phyloP scores from a whole-genome alignment of 2,888 invertebrate genomes.

The Biston betularia region DNA sequence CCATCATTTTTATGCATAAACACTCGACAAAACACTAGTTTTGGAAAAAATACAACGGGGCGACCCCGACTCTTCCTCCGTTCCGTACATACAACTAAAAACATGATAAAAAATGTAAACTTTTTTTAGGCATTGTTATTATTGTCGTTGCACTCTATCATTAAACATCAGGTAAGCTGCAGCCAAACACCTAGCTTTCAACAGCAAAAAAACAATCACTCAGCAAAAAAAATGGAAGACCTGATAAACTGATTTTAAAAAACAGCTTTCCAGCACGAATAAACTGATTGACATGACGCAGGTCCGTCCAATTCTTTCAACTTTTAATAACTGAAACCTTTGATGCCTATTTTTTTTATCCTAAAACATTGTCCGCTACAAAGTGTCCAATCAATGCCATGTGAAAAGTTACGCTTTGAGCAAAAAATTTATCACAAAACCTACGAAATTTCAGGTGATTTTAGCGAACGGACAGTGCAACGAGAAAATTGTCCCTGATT shows the following conservation, averaged over 20 bases:
- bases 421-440: constrained; percentile 9
- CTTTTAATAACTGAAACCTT: constrained; percentile 15
- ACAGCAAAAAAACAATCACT: too few relatives aligned
- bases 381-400: constrained; percentile 25
- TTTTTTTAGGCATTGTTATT: background rate
- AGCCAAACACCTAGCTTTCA: background rate
- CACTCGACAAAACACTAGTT: too few relatives aligned
- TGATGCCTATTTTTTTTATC: constrained; percentile 6
- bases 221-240: too few relatives aligned
- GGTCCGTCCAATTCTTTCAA: background rate
- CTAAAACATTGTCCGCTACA: constrained; percentile 11
- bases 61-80: too few relatives aligned
- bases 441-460: constrained; percentile 61
- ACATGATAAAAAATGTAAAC: too few relatives aligned
- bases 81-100: too few relatives aligned
- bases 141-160: background rate
- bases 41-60: too few relatives aligned
- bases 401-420: constrained; percentile 8
- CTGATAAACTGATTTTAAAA: background rate
- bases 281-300: constrained; percentile 7
- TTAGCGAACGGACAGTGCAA: constrained; percentile 71
- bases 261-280: background rate
- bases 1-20: too few relatives aligned
- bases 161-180: too few relatives aligned
- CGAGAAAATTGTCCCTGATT: constrained; percentile 66